phyloP scores from a whole-genome alignment of 1,140 invertebrate genomes.

The Rhagoletis zephyria region DNA sequence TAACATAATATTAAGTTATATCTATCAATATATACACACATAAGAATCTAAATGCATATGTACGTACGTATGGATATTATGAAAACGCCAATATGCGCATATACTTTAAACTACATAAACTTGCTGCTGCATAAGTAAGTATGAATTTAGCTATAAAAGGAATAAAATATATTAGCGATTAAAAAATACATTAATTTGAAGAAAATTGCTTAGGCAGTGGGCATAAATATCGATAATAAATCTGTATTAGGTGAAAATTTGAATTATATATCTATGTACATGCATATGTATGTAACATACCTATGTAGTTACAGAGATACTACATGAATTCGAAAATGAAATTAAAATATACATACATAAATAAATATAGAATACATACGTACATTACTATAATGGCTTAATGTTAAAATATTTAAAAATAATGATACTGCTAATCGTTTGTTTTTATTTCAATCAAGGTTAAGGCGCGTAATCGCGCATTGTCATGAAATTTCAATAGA shows the following conservation, averaged over 20 bases:
- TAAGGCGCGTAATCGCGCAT: too few species aligned
- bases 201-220: background rate
- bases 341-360: slow-evolving; percentile 5
- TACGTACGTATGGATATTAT: background rate
- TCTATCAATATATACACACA: slow-evolving; percentile 5
- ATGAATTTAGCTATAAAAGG: background rate
- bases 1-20: slow-evolving; percentile 13
- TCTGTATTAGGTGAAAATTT: slow-evolving; percentile 43
- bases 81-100: background rate
- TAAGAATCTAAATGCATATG: background rate
- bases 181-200: background rate
- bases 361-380: slow-evolving; percentile 21
- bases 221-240: slow-evolving; percentile 24
- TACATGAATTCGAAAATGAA: slow-evolving; percentile 40
- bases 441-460: background rate
- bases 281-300: background rate
- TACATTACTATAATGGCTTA: slow-evolving; percentile 46
- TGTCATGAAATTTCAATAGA: too few species aligned
- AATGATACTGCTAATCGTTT: slow-evolving; percentile 23
- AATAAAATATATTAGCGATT: slow-evolving; percentile 13
- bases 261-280: background rate
- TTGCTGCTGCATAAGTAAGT: slow-evolving; percentile 11
- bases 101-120: background rate
- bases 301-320: slow-evolving; percentile 15
- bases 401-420: slow-evolving; percentile 47